Evolutionary conservation across 1,140 invertebrate species (phyloP).

Genomic region (Drosophila ercepeae): DNA sequence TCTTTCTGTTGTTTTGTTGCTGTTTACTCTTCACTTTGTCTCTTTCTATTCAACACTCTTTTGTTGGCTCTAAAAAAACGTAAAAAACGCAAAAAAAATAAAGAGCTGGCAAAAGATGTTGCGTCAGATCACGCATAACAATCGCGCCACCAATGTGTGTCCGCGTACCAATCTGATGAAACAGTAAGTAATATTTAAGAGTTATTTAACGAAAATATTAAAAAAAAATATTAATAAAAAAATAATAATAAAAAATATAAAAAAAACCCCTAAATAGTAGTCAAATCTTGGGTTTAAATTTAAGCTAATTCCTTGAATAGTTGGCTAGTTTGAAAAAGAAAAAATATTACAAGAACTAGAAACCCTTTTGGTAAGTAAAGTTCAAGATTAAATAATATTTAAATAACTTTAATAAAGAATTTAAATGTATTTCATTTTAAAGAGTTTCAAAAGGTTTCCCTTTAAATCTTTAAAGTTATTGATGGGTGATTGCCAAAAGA

Average conservation of each 20-base stretch:
- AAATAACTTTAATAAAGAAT: too few species aligned
- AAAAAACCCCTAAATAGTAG: too few species aligned
- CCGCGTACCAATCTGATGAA: constrained; percentile 97
- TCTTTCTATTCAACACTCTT: constrained; percentile 17
- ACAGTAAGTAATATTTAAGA: constrained; percentile 91
- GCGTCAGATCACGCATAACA: constrained; percentile 96
- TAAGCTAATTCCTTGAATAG: too few species aligned
- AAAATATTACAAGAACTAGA: background rate
- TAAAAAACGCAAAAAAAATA: background rate
- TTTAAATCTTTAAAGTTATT: too few species aligned
- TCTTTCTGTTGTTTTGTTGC: constrained; percentile 24
- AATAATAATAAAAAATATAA: background rate
- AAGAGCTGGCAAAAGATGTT: constrained; percentile 97
- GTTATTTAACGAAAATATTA: background rate
- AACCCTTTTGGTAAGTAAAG: background rate
- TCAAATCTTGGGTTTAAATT: too few species aligned
- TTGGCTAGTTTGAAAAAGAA: background rate
- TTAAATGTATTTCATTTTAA: too few species aligned
- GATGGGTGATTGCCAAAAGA: too few species aligned
- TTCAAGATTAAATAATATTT: too few species aligned
- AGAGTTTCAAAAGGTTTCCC: too few species aligned
- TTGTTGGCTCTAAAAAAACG: background rate
- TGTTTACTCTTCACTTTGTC: constrained; percentile 14
- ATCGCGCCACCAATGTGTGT: constrained; percentile 98
- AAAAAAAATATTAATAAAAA: background rate